phyloP scores from a whole-genome alignment of 1,140 invertebrate genomes.

The Lepidurus arcticus region DNA sequence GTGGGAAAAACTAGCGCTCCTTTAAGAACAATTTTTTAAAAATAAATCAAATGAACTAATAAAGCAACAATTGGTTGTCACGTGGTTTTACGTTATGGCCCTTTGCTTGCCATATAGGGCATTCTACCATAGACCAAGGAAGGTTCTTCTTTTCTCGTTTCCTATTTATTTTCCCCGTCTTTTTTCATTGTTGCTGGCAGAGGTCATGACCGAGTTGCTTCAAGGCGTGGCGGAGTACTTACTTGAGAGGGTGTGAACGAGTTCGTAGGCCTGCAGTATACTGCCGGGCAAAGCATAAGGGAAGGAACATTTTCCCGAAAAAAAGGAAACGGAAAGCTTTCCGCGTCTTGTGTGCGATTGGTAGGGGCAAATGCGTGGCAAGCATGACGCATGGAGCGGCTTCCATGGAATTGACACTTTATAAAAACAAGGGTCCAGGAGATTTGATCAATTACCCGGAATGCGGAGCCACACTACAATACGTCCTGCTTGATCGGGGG shows the following conservation, averaged over 20 bases:
- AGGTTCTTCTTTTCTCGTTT: not conserved
- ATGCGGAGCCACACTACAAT: not conserved
- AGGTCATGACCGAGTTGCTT: not conserved
- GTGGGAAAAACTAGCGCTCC: too few relatives aligned
- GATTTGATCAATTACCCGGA: conserved; percentile 21
- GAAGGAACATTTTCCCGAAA: not conserved
- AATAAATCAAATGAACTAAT: too few relatives aligned
- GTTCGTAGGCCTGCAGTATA: not conserved
- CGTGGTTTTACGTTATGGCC: too few relatives aligned
- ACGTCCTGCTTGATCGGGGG: not conserved
- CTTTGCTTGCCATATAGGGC: too few relatives aligned
- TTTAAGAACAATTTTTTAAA: too few relatives aligned
- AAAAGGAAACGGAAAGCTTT: not conserved
- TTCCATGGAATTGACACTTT: conserved; percentile 5
- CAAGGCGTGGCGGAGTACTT: not conserved
- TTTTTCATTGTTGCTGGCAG: not conserved
- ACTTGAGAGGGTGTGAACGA: conserved; percentile 1
- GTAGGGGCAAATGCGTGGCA: not conserved
- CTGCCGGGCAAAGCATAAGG: not conserved
- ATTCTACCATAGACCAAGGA: too few relatives aligned
- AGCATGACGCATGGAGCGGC: not conserved
- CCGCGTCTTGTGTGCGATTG: not conserved
- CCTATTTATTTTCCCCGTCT: not conserved
- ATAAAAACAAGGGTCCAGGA: not conserved
- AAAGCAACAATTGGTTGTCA: too few relatives aligned